Base-by-base conservation (phyloP, 2,797 vertebrate species). In the Chelmon rostratus region DNA sequence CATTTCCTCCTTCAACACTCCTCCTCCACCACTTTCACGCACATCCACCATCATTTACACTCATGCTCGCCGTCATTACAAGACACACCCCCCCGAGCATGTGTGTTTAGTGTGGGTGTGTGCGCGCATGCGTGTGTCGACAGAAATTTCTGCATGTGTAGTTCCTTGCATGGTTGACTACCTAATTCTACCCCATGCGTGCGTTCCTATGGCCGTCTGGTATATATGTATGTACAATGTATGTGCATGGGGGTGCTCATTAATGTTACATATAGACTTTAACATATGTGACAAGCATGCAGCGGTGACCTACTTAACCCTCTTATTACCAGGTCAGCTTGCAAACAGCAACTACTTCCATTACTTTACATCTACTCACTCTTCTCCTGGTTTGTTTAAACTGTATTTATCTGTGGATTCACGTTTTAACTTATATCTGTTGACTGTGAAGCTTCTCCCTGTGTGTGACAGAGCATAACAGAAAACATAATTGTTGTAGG, bases 1-100 rank as follows among this genome's bases (percentile, higher is more conserved):
- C 92, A 96, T 98, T 95, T 96, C 86, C 68, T 81, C 68, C 68
- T 71, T 9, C n/a, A 6, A 56, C 68, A 69, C 73, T 52, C n/a
- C 71, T 86, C 54, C 8, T 56, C 73, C 59, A 18, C 53, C 28
- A 12, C 53, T 19, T 57, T 40, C 59, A 78, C 76, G 80, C 40
- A 44, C 86, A 91, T 93, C 89, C 89, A 89, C 93, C 21, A 11
- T 76, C 56, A 44, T 75, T 73, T 68, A 81, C 81, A 47, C 66
- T 70, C 8, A 19, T 67, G 61, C 69, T 85, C 46, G 1, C 75
- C 77, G 49, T 82, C 77, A 81, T 70, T 54, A 74, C 38, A 56
- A 77, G 53, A 18, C 80, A 78, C 44, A 82, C 72, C 81, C 73
- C 73, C 67, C 65, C 4, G 0, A 78, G 82, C 38, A 31, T 6